A percentile compares a stretch with the other conserved stretches of the same genome.
These are phyloP conservation scores for Montipora sp. DNA, from an alignment of 64 coral and sea anemone species.

Conservation along the genomic window DNA sequence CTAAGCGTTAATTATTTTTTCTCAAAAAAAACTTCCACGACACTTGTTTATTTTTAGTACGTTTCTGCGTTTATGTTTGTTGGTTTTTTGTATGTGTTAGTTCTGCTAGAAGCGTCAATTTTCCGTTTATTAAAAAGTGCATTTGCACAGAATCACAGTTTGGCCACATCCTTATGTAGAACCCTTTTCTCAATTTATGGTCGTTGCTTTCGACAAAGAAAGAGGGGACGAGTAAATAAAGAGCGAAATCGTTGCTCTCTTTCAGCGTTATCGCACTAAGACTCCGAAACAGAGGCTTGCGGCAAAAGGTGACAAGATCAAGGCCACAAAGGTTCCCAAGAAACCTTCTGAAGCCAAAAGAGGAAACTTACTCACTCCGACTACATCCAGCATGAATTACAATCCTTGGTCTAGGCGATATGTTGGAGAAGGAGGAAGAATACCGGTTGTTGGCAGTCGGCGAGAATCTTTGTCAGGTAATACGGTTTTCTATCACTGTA, in stretches of 20 bases:
- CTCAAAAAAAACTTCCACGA: too few species aligned
- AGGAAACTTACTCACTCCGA: constrained; percentile 25
- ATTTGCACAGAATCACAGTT: not conserved
- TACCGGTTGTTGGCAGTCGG: constrained; percentile 77
- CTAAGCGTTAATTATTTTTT: too few species aligned
- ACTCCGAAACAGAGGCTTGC: constrained; percentile 48
- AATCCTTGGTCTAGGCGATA: constrained; percentile 49
- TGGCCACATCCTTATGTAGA: not conserved
- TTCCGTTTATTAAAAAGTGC: too few species aligned
- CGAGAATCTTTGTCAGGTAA: constrained; percentile 85
- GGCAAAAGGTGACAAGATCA: constrained; percentile 44
- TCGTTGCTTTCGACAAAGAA: not conserved
- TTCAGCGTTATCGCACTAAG: constrained; percentile 64
- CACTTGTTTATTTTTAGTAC: too few species aligned
- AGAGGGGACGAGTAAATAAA: not conserved
- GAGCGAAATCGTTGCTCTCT: not conserved
- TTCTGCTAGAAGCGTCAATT: too few species aligned
- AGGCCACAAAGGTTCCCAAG: constrained; percentile 42
- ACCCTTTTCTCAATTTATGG: too few species aligned
- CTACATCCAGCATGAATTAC: constrained; percentile 19
- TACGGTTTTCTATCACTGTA: not conserved
- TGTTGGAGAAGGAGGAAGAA: constrained; percentile 60
- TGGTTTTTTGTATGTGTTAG: too few species aligned
- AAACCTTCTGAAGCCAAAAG: constrained; percentile 48
- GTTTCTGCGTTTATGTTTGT: too few species aligned